Evolutionary conservation across 2,113 vertebrate genomes (phyloP), one percentile per base, ranked within the genome.

Genomic region (Ctenomys sociabilis): DNA sequence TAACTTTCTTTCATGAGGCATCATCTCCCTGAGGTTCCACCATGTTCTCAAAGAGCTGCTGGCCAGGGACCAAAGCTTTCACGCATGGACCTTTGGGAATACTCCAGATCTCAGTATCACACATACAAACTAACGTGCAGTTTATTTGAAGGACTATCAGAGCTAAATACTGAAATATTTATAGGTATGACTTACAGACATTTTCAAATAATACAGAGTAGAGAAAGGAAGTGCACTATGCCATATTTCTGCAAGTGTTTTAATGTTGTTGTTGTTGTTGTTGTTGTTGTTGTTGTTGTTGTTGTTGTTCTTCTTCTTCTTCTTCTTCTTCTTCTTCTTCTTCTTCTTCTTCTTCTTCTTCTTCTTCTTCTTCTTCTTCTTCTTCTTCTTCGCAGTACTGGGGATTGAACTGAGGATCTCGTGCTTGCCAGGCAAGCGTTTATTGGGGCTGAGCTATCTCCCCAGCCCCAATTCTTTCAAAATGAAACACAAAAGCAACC

Each of bases 391-490:
- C n/a, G n/a, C n/a, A n/a, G n/a, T n/a, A n/a, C n/a, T n/a, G n/a
- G n/a, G n/a, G n/a, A n/a, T n/a, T n/a, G n/a, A n/a, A n/a, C n/a
- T n/a, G n/a, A n/a, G n/a, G n/a, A n/a, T n/a, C n/a, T n/a, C n/a
- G n/a, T n/a, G n/a, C n/a, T n/a, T n/a, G n/a, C n/a, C n/a, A n/a
- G n/a, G n/a, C n/a, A n/a, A n/a, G n/a, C n/a, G n/a, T n/a, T n/a
- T n/a, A n/a, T n/a, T n/a, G n/a, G n/a, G n/a, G n/a, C n/a, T n/a
- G n/a, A n/a, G n/a, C n/a, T n/a, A n/a, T n/a, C n/a, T n/a, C n/a
- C n/a, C n/a, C n/a, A n/a, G n/a, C 87, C 40, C 26, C 66, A 77
- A 85, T 13, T 73, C 80, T 75, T 96, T 82, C 21, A 45, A 85
- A 66, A 77, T 54, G 52, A 73, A 94, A 92, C 54, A 45, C 30